Evolutionary conservation across 2,113 vertebrate species (phyloP), one percentile per base, ranked within the genome.

Genomic region (Leucopsar rothschildi): DNA sequence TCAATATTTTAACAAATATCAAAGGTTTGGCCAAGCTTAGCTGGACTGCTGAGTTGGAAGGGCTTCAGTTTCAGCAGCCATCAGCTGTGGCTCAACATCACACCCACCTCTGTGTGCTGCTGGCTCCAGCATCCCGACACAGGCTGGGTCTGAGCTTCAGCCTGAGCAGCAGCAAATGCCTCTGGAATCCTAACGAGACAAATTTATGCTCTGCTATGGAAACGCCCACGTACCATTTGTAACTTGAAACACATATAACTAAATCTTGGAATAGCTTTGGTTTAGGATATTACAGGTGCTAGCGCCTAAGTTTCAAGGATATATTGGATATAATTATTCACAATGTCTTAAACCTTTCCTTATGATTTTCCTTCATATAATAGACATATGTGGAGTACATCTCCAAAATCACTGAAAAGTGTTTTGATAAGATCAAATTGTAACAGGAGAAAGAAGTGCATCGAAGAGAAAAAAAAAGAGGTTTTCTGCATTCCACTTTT

Each of bases 401-500:
- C 15, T 19, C n/a, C 11, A 18, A 87, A 70, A 68, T 37, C 24
- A 85, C 23, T 6, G 55, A 64, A 10, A 61, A 63, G 19, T 8
- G 12, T 39, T 79, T 64, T 40, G 22, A 49, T 68, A 64, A 60
- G 24, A 80, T 77, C 18, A 72, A 57, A 80, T 16, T 47, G 24
- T 33, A 64, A 47, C 5, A 42, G 23, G 12, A 64, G 15, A 69
- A 40, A 25, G 24, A 40, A n/a, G 15, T 3, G 29, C 28, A n/a
- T 10, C 1, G 0, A 28, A 39, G 12, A 25, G 23, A 15, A 35
- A 56, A 37, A 25, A 25, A n/a, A 53, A 31, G 15, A 13, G 11
- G 76, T 66, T 90, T 88, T 88, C 60, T 82, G 59, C 22, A n/a
- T 56, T 93, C 69, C 35, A 53, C 16, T 76, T 76, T 64, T 86